Evolutionary conservation across 1,140 invertebrate species (phyloP), one percentile per base, ranked within the genome.

Genomic region (Drosophila santomea): DNA sequence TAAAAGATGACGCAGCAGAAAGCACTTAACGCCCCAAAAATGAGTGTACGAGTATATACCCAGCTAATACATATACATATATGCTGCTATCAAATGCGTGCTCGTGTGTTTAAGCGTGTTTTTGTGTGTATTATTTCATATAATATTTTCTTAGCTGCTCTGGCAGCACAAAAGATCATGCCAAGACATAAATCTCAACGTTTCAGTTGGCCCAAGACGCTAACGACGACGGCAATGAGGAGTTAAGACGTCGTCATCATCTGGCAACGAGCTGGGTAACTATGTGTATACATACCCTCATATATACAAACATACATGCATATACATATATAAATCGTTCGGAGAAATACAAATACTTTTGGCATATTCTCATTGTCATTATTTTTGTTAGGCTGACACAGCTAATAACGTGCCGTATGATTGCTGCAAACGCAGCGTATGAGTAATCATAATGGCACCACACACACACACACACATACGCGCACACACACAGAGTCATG

Each of bases 161-260:
- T 51, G 52, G 7, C 35, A 50, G 80, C 84, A 88, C 83, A 89
- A 88, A 88, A 78, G 84, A 88, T 88, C 84, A 83, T 71, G 84
- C 78, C 84, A 89, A 88, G 84, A 89, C 83, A 88, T 88, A 88
- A 88, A 89, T 88, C 83, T 83, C 84, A 47, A 89, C 79, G 78
- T 83, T 83, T 88, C 83, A 88, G 83, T 88, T 88, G 66, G 44
- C 55, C 64, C 68, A 81, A 68, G 83, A 82, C 64, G 78, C 63
- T 78, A 76, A 83, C 72, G 74, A 63, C 39, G 68, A 66, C 45
- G 71, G 50, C 54, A 69, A 72, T 52, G 63, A 59, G 62, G 66
- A 77, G 75, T 86, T 86, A 89, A 89, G 84, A 76, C 71, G 56
- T 74, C 73, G 64, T 76, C 75, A 80, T 57, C 63, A 57, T 54